Percentiles rank a stretch among this genome's conserved stretches.
Conservation (phyloP, 1,140 invertebrate genomes). For the Nymphalis io region DNA sequence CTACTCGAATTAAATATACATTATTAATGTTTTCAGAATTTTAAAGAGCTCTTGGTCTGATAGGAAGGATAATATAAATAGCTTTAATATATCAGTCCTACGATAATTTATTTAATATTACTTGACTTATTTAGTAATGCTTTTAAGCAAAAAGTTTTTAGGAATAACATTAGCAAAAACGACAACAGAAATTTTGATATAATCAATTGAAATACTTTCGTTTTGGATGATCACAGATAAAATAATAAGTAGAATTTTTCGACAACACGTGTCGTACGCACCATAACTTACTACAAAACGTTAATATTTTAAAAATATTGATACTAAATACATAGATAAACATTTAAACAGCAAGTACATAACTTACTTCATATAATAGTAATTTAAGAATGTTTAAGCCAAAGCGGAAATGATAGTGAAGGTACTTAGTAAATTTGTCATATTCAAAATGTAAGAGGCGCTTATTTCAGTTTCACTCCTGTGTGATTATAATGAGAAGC, state of each 20-base stretch:
- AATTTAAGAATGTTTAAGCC: no score
- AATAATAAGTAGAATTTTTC: background rate
- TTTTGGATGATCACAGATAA: background rate
- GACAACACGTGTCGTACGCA: no score
- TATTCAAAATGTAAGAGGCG: no score
- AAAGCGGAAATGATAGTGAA: no score
- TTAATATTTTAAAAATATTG: no score
- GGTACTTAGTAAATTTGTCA: no score
- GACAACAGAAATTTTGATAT: background rate
- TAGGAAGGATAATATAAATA: slow-evolving; percentile 8
- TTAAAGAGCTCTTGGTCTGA: slow-evolving; percentile 23
- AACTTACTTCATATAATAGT: no score
- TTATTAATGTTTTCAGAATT: slow-evolving; percentile 19
- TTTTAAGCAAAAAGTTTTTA: background rate
- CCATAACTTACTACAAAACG: no score
- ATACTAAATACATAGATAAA: no score
- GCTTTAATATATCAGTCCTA: background rate
- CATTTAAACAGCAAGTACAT: no score
- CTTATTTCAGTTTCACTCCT: no score
- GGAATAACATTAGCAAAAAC: slow-evolving; percentile 1
- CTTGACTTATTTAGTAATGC: background rate
- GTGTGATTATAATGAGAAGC: no score
- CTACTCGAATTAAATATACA: slow-evolving; percentile 26
- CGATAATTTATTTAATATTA: slow-evolving; percentile 7
- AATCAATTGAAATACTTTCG: background rate